phyloP scores from a whole-genome alignment of 2,113 vertebrate species.

The Notarius lentiginosus region DNA sequence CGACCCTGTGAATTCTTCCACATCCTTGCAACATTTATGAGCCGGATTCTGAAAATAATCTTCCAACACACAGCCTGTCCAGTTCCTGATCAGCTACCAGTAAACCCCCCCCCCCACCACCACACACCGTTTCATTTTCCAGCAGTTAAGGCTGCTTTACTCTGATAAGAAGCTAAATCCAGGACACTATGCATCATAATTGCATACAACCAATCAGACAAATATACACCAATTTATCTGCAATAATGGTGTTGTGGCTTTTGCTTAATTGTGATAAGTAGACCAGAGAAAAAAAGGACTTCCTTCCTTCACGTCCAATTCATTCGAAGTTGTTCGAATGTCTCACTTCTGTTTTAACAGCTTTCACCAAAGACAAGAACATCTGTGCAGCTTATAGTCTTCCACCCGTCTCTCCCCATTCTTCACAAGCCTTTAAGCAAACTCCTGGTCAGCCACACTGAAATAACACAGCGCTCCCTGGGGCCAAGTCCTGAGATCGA shows the following conservation, averaged over 20 bases:
- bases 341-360: constrained; percentile 19
- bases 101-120: no score
- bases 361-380: constrained; percentile 43
- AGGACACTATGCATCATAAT: not conserved
- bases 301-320: constrained; percentile 29
- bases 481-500: constrained; percentile 52
- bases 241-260: not conserved
- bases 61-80: not conserved
- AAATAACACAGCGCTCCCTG: constrained; percentile 52
- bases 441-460: constrained; percentile 50
- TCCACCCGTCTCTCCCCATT: constrained; percentile 5
- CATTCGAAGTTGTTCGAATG: not conserved
- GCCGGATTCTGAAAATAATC: not conserved
- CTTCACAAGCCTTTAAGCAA: constrained; percentile 26
- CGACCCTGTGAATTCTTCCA: not conserved
- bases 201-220: constrained; percentile 4
- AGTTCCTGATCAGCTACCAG: not conserved
- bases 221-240: constrained; percentile 4
- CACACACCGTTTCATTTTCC: not conserved
- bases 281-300: constrained; percentile 45
- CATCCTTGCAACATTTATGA: constrained; percentile 1
- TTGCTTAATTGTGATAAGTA: constrained; percentile 42
- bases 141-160: not conserved
- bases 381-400: constrained; percentile 47
- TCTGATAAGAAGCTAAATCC: not conserved